A percentile compares a stretch with the other conserved stretches of the same genome.
Conservation (phyloP, 1,140 invertebrate genomes). For the Platorchestia sp. region DNA sequence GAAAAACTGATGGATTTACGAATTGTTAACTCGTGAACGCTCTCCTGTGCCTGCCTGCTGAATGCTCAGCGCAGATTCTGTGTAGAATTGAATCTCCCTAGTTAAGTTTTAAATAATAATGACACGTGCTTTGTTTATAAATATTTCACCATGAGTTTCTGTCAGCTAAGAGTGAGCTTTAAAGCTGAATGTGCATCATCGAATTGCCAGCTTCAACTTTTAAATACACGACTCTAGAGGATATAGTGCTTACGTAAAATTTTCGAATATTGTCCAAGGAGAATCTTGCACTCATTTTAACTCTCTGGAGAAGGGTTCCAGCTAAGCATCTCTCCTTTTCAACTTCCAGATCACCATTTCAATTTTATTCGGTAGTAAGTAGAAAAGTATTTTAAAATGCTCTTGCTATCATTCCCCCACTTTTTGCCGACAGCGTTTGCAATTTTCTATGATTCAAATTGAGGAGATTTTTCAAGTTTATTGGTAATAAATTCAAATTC, state of each 20-base stretch:
- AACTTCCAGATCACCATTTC: no score
- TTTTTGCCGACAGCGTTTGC: no score
- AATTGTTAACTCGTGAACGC: background rate
- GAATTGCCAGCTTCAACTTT: background rate
- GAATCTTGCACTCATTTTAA: background rate
- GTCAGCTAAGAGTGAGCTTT: background rate
- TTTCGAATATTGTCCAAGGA: background rate
- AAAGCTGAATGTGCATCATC: background rate
- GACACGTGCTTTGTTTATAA: no score
- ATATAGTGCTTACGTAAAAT: background rate
- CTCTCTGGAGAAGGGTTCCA: no score
- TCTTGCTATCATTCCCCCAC: no score
- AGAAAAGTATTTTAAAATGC: no score
- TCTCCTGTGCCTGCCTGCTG: background rate
- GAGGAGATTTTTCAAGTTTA: no score
- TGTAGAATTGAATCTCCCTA: background rate
- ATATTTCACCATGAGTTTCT: background rate
- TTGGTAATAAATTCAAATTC: no score
- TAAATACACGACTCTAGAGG: background rate
- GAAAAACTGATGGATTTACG: background rate
- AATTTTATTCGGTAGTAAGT: no score
- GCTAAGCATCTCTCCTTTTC: no score
- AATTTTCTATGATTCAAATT: no score
- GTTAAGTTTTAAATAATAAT: no score
- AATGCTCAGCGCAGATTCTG: background rate